Conservation (phyloP, 1,140 invertebrate genomes). For the Microplitis mediator region DNA sequence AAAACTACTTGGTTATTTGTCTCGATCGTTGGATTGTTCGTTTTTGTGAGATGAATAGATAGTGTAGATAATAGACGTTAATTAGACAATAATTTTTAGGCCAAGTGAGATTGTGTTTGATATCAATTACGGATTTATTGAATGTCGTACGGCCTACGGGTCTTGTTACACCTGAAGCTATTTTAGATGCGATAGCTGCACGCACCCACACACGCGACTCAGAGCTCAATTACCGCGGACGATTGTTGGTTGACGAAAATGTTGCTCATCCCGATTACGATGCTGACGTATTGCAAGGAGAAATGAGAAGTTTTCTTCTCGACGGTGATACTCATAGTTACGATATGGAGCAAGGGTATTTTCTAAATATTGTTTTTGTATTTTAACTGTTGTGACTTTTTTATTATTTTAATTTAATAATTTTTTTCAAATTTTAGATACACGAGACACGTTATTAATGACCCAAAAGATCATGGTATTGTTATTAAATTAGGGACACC, state of each 20-base stretch:
- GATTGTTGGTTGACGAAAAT: slow-evolving; percentile 86
- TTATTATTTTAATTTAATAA: background rate
- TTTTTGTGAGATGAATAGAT: background rate
- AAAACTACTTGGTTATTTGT: too few relatives aligned
- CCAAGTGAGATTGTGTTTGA: slow-evolving; percentile 82
- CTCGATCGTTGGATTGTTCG: too few relatives aligned
- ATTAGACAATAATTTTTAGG: slow-evolving; percentile 36
- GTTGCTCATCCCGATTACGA: slow-evolving; percentile 79
- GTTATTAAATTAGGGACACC: slow-evolving; percentile 85
- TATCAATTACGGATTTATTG: slow-evolving; percentile 85
- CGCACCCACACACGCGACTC: slow-evolving; percentile 78
- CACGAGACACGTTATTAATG: slow-evolving; percentile 90
- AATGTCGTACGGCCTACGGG: slow-evolving; percentile 84
- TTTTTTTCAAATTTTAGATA: slow-evolving; percentile 65
- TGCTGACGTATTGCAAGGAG: slow-evolving; percentile 84
- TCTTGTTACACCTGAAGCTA: slow-evolving; percentile 84
- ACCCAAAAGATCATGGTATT: slow-evolving; percentile 80
- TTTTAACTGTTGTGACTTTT: background rate
- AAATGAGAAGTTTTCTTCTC: slow-evolving; percentile 83
- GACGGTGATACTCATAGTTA: slow-evolving; percentile 88
- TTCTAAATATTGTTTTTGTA: slow-evolving; percentile 21
- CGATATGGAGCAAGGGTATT: slow-evolving; percentile 83
- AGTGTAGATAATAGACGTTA: background rate
- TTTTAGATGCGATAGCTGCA: slow-evolving; percentile 92
- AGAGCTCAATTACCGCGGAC: slow-evolving; percentile 81